A percentile compares a stretch with the other conserved stretches of the same genome.
Evolutionary conservation across 1,140 invertebrate genomes (phyloP).

Genomic region (Campodea augens): DNA sequence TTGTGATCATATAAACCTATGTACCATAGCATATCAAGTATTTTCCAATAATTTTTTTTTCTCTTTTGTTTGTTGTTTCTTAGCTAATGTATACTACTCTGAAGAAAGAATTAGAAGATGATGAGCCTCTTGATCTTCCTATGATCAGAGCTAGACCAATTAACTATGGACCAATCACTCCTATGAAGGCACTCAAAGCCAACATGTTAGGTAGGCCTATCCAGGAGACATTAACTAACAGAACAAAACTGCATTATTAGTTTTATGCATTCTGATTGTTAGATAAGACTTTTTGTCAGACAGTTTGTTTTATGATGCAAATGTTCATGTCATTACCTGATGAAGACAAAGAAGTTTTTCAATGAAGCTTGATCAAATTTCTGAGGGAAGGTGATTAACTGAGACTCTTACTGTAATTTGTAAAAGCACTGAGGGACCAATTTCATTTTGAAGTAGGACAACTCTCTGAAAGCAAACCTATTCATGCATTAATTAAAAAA

Average conservation of each 20-base stretch:
- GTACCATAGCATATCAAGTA: no score
- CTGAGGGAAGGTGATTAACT: constrained; percentile 2
- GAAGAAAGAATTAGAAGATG: constrained; percentile 23
- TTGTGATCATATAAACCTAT: no score
- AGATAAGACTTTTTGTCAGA: neutral
- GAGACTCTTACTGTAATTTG: no score
- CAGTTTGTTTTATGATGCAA: constrained; percentile 1
- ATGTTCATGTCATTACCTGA: constrained; percentile 5
- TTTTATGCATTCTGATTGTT: neutral
- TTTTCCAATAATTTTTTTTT: no score
- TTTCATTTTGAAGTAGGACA: no score
- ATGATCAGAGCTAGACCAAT: constrained; percentile 40
- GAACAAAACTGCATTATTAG: neutral
- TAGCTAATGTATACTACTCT: constrained; percentile 27
- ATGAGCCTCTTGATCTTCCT: constrained; percentile 22
- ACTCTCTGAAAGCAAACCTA: no score
- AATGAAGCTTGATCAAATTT: constrained; percentile 9
- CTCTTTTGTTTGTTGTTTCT: constrained; percentile 18
- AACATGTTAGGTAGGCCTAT: constrained; percentile 37
- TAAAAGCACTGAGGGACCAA: no score
- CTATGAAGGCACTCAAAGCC: constrained; percentile 53
- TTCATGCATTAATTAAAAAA: no score
- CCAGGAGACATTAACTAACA: constrained; percentile 4
- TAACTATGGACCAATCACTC: constrained; percentile 44
- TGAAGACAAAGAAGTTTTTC: constrained; percentile 1